Percentiles rank a stretch among this genome's conserved stretches.
Evolutionary conservation across 92 coral and sea anemone genomes (phyloP).

Genomic region (Porites lobata): DNA sequence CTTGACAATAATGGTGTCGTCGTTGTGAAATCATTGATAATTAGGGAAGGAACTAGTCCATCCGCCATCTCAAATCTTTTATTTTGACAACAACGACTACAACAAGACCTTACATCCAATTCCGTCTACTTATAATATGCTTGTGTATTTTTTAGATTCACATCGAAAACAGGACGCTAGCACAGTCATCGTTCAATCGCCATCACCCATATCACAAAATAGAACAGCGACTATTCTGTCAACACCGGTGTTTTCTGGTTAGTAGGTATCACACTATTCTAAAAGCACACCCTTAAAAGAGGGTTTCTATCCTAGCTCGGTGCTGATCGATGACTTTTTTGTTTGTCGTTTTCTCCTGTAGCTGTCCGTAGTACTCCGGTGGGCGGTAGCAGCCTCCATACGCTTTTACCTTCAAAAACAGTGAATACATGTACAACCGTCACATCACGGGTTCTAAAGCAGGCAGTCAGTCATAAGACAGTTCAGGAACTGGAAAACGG

Average conservation of each 20-base stretch:
- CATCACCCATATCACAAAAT: background rate
- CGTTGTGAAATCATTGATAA: too few species aligned
- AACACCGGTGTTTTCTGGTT: background rate
- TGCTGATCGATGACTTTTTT: too few species aligned
- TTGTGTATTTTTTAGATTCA: background rate
- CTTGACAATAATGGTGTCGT: too few species aligned
- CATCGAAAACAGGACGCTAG: background rate
- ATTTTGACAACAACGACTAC: too few species aligned
- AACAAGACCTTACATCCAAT: too few species aligned
- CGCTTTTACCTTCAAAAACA: background rate
- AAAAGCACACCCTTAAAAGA: background rate
- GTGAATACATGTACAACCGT: background rate
- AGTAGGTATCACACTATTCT: background rate
- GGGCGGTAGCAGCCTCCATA: background rate
- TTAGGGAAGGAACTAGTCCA: too few species aligned
- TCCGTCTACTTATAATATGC: too few species aligned
- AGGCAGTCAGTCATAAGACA: background rate
- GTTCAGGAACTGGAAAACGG: slow-evolving; percentile 37
- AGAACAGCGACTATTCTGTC: background rate
- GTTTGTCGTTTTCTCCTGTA: background rate
- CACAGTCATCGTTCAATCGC: background rate
- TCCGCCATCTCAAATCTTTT: too few species aligned
- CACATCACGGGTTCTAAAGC: background rate
- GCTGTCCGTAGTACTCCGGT: background rate
- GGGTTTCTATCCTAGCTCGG: too few species aligned